A percentile compares a stretch with the other conserved stretches of the same genome.
Conservation (phyloP, 1,140 invertebrate genomes). For the Uloborus diversus region DNA sequence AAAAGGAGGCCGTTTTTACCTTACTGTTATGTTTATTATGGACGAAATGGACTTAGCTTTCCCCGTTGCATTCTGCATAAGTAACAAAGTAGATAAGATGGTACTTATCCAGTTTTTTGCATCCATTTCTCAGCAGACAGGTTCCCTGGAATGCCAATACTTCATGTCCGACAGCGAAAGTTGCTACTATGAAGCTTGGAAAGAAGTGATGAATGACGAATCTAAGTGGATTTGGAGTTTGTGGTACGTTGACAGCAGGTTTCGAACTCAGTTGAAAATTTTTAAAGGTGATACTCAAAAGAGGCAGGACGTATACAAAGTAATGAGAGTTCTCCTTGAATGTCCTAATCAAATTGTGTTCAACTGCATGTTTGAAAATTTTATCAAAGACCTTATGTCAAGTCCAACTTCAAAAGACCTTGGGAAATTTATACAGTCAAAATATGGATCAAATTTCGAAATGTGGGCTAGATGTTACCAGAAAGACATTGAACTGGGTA, state of each 20-base stretch:
- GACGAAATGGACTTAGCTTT: conserved; percentile 32
- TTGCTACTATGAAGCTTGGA: conserved; percentile 31
- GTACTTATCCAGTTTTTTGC: not conserved
- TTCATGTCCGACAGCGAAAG: conserved; percentile 37
- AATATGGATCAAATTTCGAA: conserved; percentile 20
- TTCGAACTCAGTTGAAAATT: not conserved
- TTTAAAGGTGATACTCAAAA: conserved; percentile 10
- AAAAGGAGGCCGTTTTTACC: conserved; percentile 37
- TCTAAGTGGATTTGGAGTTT: conserved; percentile 32
- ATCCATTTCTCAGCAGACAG: conserved; percentile 24
- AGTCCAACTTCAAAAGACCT: not conserved
- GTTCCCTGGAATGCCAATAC: conserved; percentile 3
- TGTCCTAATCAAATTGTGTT: conserved; percentile 29
- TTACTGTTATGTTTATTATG: conserved; percentile 33
- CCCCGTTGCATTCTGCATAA: conserved; percentile 45
- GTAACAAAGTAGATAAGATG: conserved; percentile 11
- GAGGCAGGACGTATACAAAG: conserved; percentile 22
- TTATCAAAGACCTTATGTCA: not conserved
- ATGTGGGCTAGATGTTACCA: conserved; percentile 30
- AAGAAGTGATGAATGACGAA: conserved; percentile 17
- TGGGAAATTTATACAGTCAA: not conserved
- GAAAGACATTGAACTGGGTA: conserved; percentile 25
- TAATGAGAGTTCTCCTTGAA: conserved; percentile 31
- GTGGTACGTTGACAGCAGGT: conserved; percentile 23
- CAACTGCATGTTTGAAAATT: conserved; percentile 27